Conservation (phyloP, 2,888 invertebrate species). For the Hanleya hanleyi region DNA sequence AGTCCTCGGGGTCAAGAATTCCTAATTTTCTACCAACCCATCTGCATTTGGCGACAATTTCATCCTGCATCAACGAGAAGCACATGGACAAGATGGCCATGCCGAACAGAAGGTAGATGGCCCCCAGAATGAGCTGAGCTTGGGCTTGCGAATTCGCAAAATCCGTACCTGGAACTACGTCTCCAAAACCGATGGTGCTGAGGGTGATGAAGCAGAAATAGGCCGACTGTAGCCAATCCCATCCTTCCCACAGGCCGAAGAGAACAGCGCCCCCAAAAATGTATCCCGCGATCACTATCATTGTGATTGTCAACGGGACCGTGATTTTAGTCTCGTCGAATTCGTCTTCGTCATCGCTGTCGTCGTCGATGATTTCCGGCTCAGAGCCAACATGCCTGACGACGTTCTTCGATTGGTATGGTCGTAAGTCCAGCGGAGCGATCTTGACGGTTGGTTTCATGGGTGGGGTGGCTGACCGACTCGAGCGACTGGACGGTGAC, state of each 20-base stretch:
- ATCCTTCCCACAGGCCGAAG: constrained; percentile 72
- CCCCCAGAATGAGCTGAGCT: constrained; percentile 66
- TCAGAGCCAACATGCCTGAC: constrained; percentile 41
- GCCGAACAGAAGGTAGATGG: constrained; percentile 71
- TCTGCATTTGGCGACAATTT: constrained; percentile 70
- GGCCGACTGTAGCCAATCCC: constrained; percentile 68
- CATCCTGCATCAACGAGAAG: constrained; percentile 73
- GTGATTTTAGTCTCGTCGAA: constrained; percentile 69
- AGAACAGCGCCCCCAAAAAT: constrained; percentile 71
- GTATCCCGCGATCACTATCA: constrained; percentile 71
- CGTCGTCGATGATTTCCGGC: constrained; percentile 53
- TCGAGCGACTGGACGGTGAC: background rate
- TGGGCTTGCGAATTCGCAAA: constrained; percentile 64
- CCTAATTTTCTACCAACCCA: constrained; percentile 72
- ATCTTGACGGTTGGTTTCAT: constrained; percentile 43
- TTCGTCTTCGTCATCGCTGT: constrained; percentile 67
- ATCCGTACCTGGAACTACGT: constrained; percentile 67
- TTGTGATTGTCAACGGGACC: constrained; percentile 71
- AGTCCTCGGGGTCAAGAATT: constrained; percentile 55
- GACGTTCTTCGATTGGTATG: background rate
- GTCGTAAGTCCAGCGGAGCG: constrained; percentile 46
- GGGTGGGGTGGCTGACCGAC: constrained; percentile 12
- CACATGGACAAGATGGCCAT: constrained; percentile 74
- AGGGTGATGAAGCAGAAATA: constrained; percentile 74
- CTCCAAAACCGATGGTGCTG: constrained; percentile 72